A percentile compares a stretch with the other conserved stretches of the same genome.
Evolutionary conservation across 2,888 invertebrate genomes (phyloP).

Genomic region (Pegoplata infirma): DNA sequence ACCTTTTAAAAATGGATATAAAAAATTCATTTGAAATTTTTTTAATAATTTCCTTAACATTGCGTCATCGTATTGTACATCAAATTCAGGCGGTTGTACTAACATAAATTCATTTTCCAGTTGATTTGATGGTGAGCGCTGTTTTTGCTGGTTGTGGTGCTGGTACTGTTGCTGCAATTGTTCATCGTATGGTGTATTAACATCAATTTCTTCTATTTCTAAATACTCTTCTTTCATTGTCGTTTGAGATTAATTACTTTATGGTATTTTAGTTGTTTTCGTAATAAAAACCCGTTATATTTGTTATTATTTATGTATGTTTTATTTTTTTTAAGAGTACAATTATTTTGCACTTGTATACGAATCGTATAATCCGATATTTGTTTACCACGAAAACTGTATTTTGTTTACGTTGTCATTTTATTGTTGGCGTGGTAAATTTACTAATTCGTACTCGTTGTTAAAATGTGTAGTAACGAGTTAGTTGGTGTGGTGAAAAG

Average conservation of each 20-base stretch:
- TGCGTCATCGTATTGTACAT: constrained; percentile 34
- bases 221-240: constrained; percentile 59
- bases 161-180: constrained; percentile 45
- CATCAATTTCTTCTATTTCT: constrained; percentile 59
- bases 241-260: not conserved
- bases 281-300: constrained; percentile 13
- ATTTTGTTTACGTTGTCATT: not conserved
- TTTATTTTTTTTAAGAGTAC: constrained; percentile 17
- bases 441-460: not conserved
- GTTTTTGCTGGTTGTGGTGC: too few relatives aligned
- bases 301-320: not conserved
- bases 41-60: constrained; percentile 48
- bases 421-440: constrained; percentile 5
- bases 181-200: constrained; percentile 51
- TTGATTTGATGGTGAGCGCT: constrained; percentile 65
- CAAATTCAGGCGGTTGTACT: constrained; percentile 22
- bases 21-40: constrained; percentile 59
- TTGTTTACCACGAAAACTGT: constrained; percentile 47
- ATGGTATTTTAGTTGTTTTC: constrained; percentile 5
- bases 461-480: not conserved
- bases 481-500: too few relatives aligned
- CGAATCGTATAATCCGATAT: constrained; percentile 19
- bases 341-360: constrained; percentile 43
- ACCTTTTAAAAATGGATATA: constrained; percentile 60
- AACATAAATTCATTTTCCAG: constrained; percentile 54